Base-by-base conservation (phyloP, 2,888 invertebrate genomes). In the Aspidiotus destructor region DNA sequence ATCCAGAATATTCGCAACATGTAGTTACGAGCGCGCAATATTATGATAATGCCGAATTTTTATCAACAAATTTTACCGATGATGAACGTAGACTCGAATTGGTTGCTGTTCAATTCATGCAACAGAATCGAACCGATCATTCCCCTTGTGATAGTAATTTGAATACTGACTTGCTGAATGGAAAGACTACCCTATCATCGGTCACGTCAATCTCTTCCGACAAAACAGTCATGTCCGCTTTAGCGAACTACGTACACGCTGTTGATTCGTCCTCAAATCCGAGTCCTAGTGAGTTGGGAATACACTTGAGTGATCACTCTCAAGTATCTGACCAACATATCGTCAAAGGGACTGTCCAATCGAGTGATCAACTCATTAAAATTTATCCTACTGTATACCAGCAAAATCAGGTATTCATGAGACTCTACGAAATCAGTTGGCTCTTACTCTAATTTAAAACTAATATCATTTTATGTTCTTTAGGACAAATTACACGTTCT, bases 31-130 rank as follows among this genome's bases (percentile, higher is more conserved):
- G 69, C 9, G 70, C 71, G 40, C 72, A 73, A 60, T 73, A 72
- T 70, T 72, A 74, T 44, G 73, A 74, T 15, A 73, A 74, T 67
- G 42, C 69, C 10, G 74, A 75, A 70, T 69, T 75, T 48, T 69
- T 76, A 63, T 68, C 74, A 28, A 73, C 74, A 71, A 80, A 80
- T 73, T 75, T 82, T 63, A 80, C 81, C 10, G 82, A 84, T 75
- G 84, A 84, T 73, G 84, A 84, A 73, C 77, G 83, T 64, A 80
- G 81, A 75, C 76, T 84, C 70, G 84, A 84, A 6, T 83, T 83
- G 48, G 84, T 84, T 40, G 75, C 84, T 64, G 84, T 84, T 3
- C 84, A 84, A 73, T 76, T 84, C 15, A 67, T 58, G 11, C 60
- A 64, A 3, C 44, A 60, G 28, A 52, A 60, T 64, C 55, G 28